A percentile compares a stretch with the other conserved stretches of the same genome.
These are phyloP conservation scores for Microcebus murinus DNA, from an alignment of 2,113 vertebrate genomes.

Conservation along the genomic window DNA sequence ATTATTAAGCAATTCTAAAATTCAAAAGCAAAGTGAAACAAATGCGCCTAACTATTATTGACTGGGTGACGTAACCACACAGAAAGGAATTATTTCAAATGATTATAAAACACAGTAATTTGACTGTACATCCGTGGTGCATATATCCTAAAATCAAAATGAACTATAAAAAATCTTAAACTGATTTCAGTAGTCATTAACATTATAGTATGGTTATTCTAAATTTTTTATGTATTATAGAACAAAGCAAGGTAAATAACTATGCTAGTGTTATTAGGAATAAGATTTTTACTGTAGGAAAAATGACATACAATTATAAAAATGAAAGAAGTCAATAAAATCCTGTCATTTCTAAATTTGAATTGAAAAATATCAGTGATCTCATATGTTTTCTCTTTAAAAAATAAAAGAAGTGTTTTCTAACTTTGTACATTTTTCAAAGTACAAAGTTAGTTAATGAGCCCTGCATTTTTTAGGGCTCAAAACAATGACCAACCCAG, in stretches of 20 bases:
- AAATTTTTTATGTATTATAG: background rate
- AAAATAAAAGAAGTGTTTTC: background rate
- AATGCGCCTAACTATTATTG: background rate
- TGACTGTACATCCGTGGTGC: background rate
- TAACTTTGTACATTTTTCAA: background rate
- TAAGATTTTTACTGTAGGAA: slow-evolving; percentile 37
- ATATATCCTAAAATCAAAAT: slow-evolving; percentile 16
- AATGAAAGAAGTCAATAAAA: slow-evolving; percentile 16
- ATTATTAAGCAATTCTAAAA: slow-evolving; percentile 7
- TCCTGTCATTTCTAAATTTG: slow-evolving; percentile 9
- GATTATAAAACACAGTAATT: background rate
- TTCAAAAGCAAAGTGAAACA: background rate
- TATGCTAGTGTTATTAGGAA: slow-evolving; percentile 1
- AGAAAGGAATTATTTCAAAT: slow-evolving; percentile 29
- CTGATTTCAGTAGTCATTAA: slow-evolving; percentile 7
- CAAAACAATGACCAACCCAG: background rate
- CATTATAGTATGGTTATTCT: background rate
- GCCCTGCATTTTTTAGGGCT: background rate
- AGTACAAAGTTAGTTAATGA: too few relatives aligned
- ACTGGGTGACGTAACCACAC: background rate
- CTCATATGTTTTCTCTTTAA: slow-evolving; percentile 23
- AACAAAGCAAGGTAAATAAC: slow-evolving; percentile 14
- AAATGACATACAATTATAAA: background rate
- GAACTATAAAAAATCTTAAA: background rate
- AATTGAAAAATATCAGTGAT: background rate